phyloP scores from a whole-genome alignment of 2,888 invertebrate species.

The Yponomeuta cagnagella region DNA sequence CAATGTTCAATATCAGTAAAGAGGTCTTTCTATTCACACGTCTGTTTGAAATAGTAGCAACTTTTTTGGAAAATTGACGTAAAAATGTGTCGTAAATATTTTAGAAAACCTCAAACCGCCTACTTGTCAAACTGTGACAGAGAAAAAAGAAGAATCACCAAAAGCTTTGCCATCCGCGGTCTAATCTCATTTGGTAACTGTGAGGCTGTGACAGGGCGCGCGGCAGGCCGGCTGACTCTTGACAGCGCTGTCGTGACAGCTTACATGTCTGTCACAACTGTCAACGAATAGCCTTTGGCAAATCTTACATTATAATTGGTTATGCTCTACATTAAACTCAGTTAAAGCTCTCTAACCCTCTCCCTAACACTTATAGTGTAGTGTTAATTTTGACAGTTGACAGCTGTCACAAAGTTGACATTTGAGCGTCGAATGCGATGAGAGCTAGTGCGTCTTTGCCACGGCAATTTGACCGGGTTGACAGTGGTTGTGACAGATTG shows the following conservation, averaged over 20 bases:
- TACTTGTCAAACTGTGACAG: not conserved
- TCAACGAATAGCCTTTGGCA: not conserved
- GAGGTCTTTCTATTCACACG: no score
- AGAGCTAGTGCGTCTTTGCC: no score
- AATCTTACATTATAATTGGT: not conserved
- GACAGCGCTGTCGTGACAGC: slow-evolving; percentile 29
- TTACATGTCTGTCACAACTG: slow-evolving; percentile 24
- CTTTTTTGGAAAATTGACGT: no score
- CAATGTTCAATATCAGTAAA: no score
- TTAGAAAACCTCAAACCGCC: not conserved
- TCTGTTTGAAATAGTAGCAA: no score
- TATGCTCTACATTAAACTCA: not conserved
- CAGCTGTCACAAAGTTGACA: not conserved
- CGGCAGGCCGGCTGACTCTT: slow-evolving; percentile 14
- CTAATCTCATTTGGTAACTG: slow-evolving; percentile 99
- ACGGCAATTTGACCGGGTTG: not conserved
- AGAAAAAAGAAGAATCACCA: slow-evolving; percentile 16
- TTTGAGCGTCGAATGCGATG: not conserved
- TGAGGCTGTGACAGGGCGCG: slow-evolving; percentile 79
- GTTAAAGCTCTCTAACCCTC: not conserved
- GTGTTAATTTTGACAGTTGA: not conserved
- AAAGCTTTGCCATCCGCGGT: slow-evolving; percentile 77
- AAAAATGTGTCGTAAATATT: no score
- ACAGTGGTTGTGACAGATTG: slow-evolving; percentile 18
- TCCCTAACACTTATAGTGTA: not conserved